Base-by-base conservation (phyloP, 2,797 vertebrate species). In the Acipenser ruthenus region DNA sequence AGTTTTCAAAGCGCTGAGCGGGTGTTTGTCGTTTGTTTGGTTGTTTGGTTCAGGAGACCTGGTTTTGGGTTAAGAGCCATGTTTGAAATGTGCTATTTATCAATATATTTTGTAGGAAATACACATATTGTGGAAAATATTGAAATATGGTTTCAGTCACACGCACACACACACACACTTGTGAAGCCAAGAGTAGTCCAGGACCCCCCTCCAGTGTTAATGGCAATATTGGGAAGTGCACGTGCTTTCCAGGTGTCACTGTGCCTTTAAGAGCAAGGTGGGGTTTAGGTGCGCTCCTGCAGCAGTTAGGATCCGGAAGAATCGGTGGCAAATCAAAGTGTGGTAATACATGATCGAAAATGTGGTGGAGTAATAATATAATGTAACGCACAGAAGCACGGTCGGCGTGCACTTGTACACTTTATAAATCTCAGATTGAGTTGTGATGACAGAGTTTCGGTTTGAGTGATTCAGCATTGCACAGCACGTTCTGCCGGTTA, bases 211-310 rank as follows among this genome's bases (percentile, higher is more conserved):
- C 52, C 50, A 64, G 49, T 64, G 64, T 68, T 62, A 61, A 55
- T 64, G 13, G 8, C 23, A 4, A 12, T 9, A 56, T 12, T 5
- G 7, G 6, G 23, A 53, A 60, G 47, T 18, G 53, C 13, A 12
- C 13, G 13, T 51, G 52, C 1, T 48, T 37, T 58, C 13, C 23
- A n/a, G 55, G 7, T 3, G 23, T 6, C 6, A 13, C 71, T 73
- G 71, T 67, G 23, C 50, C 84, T 88, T 87, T 87, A 86, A 85
- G 1, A 61, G 82, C 82, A 76, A 79, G 62, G 10, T 65, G 72
- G 64, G 78, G 85, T 82, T 78, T 78, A 75, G 81, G 82, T 67
- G 64, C 75, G 3, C 66, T 52, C 6, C 18, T 52, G 12, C 70
- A 12, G 75, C 79, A 84, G 37, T 37, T 37, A 37, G 23, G 23